These are phyloP conservation scores for Chiloscyllium punctatum DNA, from an alignment of 2,797 vertebrate genomes.

Conservation along the genomic window DNA sequence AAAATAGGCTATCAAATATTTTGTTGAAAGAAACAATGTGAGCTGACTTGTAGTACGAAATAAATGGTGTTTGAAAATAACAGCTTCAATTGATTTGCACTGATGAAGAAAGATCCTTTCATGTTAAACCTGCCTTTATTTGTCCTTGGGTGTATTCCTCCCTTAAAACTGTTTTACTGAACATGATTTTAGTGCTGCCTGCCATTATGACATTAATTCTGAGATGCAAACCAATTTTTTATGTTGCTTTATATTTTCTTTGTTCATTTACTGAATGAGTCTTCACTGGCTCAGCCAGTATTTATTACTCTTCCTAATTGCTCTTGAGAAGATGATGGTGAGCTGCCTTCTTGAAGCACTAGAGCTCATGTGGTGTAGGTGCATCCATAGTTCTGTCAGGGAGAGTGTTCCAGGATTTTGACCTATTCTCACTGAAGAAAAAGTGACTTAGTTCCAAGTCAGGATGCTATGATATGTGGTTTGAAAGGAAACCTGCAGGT, in stretches of 20 bases:
- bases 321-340: too few species aligned
- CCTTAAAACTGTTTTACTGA: not conserved
- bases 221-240: not conserved
- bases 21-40: not conserved
- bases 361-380: too few species aligned
- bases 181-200: not conserved
- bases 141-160: not conserved
- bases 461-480: too few species aligned
- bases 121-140: not conserved
- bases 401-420: too few species aligned
- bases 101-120: not conserved
- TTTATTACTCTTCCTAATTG: too few species aligned
- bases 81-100: not conserved
- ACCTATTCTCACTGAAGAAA: too few species aligned
- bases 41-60: not conserved
- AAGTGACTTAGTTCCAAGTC: too few species aligned
- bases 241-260: not conserved
- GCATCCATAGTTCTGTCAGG: too few species aligned
- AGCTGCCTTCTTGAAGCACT: too few species aligned
- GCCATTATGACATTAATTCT: not conserved
- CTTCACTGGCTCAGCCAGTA: too few species aligned
- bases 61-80: not conserved
- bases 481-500: too few species aligned
- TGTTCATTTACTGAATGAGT: too few species aligned
- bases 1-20: not conserved